These are phyloP conservation scores for Xerus rutilus DNA, from an alignment of 2,797 vertebrate species.

Conservation along the genomic window DNA sequence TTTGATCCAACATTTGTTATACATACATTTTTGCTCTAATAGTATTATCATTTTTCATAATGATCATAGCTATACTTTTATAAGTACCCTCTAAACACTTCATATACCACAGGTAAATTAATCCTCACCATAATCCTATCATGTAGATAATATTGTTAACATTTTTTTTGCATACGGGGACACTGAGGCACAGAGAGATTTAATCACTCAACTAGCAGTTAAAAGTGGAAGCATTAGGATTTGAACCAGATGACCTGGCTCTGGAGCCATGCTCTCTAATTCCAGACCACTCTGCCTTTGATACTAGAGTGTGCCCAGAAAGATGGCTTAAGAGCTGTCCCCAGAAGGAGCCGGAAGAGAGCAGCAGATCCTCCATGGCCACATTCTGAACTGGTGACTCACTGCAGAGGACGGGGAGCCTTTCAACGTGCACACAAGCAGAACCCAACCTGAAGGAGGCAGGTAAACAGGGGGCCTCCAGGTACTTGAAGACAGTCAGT, in stretches of 20 bases:
- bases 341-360: background rate
- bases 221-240: background rate
- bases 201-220: background rate
- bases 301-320: accelerated
- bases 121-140: background rate
- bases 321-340: no score
- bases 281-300: background rate
- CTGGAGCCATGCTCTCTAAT: background rate
- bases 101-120: background rate
- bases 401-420: background rate
- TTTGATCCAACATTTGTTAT: background rate
- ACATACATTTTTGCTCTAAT: background rate
- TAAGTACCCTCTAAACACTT: background rate
- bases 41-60: background rate
- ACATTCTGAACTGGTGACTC: background rate
- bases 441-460: background rate
- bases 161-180: background rate
- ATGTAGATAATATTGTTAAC: background rate
- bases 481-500: background rate
- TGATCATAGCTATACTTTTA: background rate
- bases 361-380: background rate
- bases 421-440: accelerated
- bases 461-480: background rate
- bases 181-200: background rate
- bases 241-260: background rate